Base-by-base conservation (phyloP, 2,888 invertebrate genomes). In the Amiota communis region DNA sequence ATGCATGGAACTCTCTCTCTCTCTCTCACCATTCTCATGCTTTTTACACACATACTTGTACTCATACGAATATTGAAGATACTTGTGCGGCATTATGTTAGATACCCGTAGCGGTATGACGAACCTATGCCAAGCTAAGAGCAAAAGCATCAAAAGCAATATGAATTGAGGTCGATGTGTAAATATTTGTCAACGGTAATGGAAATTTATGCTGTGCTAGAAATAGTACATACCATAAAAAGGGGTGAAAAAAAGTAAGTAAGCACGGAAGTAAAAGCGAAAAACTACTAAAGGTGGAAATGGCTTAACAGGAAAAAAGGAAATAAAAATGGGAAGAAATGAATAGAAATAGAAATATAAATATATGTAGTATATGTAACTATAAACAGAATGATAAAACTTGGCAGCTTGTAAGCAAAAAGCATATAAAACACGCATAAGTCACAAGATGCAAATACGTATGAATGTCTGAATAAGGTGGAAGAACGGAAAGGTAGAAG, bases 101-200 rank as follows among this genome's bases (percentile, higher is more conserved):
- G 3, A 46, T 36, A 36, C 13, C 8, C 3, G 36, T 36, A 36
- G 36, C 36, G 36, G 36, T 36, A 36, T 36, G 36, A 36, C 36
- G 36, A 36, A 36, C 36, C 6, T 36, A n/a, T 51, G 53, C n/a
- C 59, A 20, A 78, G 77, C 86, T 83, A 83, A 83, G 82, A 86
- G 83, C 86, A 83, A 86, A 78, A 83, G 86, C 83, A 83, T 84
- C 80, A 84, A 81, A 82, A 81, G 80, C 83, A 80, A 85, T 86
- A 84, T 85, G 86, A 82, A 86, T 86, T 84, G 86, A 83, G 84
- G 86, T 87, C 86, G 85, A 81, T 86, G 86, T 86, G 87, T 83
- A 87, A 87, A 86, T 85, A 85, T 85, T 85, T 85, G 86, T 86
- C 87, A 85, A 82, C 84, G 85, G 85, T 85, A 85, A 85, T 85